These are phyloP conservation scores for Microchirus variegatus DNA, from an alignment of 2,797 vertebrate genomes.

Conservation along the genomic window DNA sequence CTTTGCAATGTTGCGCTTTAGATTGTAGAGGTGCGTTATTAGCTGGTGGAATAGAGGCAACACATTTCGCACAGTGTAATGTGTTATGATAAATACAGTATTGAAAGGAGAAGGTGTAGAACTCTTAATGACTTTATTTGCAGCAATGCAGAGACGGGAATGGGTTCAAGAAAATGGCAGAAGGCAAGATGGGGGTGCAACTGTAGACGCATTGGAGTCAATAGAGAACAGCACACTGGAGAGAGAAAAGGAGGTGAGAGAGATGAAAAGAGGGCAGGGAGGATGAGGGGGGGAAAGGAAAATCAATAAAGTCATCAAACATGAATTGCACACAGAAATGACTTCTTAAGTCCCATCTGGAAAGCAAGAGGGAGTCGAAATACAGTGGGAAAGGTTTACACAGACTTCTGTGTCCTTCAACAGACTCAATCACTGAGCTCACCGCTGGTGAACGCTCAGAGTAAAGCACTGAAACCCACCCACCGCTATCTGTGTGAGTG, in stretches of 20 bases:
- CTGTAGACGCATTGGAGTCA: slow-evolving; percentile 63
- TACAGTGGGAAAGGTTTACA: slow-evolving; percentile 46
- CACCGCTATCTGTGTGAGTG: not conserved
- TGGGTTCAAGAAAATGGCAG: slow-evolving; percentile 10
- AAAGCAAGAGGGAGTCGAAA: slow-evolving; percentile 56
- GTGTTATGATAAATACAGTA: slow-evolving; percentile 37
- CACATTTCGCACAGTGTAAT: slow-evolving; percentile 5
- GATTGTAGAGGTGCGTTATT: slow-evolving; percentile 1
- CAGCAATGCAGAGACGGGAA: slow-evolving; percentile 1
- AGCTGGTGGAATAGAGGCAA: slow-evolving; percentile 4
- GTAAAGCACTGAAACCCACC: slow-evolving; percentile 3
- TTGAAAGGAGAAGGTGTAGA: slow-evolving; percentile 43
- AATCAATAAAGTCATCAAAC: slow-evolving; percentile 86
- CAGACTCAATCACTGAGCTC: slow-evolving; percentile 59
- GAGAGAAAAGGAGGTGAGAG: slow-evolving; percentile 35
- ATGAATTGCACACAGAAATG: slow-evolving; percentile 81
- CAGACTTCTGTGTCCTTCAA: slow-evolving; percentile 74
- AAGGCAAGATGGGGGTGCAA: slow-evolving; percentile 20
- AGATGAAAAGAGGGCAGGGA: slow-evolving; percentile 47
- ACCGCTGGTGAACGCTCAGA: slow-evolving; percentile 31
- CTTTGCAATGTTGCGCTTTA: slow-evolving; percentile 10
- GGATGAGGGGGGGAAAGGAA: slow-evolving; percentile 54
- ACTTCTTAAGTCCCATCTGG: slow-evolving; percentile 79
- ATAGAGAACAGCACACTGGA: slow-evolving; percentile 39
- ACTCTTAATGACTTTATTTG: slow-evolving; percentile 28